Evolutionary conservation across 2,888 invertebrate species (phyloP).

Genomic region (Amphipoea oculea): DNA sequence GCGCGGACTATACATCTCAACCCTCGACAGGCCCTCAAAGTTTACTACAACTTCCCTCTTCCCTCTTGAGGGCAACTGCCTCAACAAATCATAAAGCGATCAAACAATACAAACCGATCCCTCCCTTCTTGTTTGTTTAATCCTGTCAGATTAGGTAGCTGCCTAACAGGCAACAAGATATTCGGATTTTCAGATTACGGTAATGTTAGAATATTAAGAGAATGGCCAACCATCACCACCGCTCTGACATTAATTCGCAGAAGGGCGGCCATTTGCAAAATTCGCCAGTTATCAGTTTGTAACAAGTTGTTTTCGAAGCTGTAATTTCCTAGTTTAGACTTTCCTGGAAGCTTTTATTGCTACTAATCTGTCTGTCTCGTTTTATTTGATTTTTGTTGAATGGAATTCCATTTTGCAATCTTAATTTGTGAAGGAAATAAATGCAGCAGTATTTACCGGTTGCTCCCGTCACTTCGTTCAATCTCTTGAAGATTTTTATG

Average conservation of each 20-base stretch:
- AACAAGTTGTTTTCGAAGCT: background rate
- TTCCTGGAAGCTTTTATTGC: background rate
- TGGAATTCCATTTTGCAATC: background rate
- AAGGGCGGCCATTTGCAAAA: constrained; percentile 13
- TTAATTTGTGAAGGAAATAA: background rate
- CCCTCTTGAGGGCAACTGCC: constrained; percentile 46
- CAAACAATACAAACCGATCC: constrained; percentile 57
- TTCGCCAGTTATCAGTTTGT: constrained; percentile 10
- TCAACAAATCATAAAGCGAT: constrained; percentile 67
- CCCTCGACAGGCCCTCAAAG: constrained; percentile 35
- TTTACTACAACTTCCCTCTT: constrained; percentile 35
- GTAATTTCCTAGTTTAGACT: constrained; percentile 19
- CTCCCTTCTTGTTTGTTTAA: constrained; percentile 56
- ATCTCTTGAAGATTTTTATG: background rate
- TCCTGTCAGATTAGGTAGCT: constrained; percentile 33
- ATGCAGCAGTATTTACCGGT: background rate
- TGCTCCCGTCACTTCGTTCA: background rate
- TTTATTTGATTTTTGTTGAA: constrained; percentile 2
- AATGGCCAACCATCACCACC: background rate
- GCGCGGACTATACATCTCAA: background rate
- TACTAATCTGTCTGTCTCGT: background rate
- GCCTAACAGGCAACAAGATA: constrained; percentile 12
- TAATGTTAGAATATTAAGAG: constrained; percentile 25
- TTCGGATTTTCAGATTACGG: constrained; percentile 18
- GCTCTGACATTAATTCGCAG: background rate